Percentiles rank a stretch among this genome's conserved stretches.
Conservation (phyloP, 2,888 invertebrate genomes). For the Junonia oenone region DNA sequence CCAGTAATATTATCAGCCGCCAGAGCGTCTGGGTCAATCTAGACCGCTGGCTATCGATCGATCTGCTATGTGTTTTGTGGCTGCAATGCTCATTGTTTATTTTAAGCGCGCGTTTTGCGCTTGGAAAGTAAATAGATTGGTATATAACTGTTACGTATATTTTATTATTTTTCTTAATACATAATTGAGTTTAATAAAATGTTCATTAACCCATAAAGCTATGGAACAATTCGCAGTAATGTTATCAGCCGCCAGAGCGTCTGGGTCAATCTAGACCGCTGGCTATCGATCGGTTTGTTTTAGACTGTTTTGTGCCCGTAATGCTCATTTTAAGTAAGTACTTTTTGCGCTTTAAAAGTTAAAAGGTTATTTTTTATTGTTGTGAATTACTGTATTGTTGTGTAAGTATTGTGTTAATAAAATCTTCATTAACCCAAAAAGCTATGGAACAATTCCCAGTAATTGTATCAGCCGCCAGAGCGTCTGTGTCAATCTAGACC, state of each 20-base stretch:
- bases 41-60: slow-evolving; percentile 10
- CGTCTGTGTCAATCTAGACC: slow-evolving; percentile 12
- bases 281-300: slow-evolving; percentile 4
- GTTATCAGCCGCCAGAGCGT: slow-evolving; percentile 11
- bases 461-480: slow-evolving; percentile 7
- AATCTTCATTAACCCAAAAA: neutral
- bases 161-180: too few species aligned
- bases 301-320: neutral
- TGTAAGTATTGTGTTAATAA: too few species aligned
- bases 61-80: neutral
- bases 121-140: neutral
- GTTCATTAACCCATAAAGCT: neutral
- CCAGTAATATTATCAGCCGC: slow-evolving; percentile 4
- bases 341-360: neutral
- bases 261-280: slow-evolving; percentile 9
- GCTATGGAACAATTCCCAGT: neutral
- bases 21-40: slow-evolving; percentile 12
- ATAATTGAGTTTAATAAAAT: too few species aligned
- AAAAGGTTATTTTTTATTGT: neutral
- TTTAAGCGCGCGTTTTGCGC: neutral
- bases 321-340: neutral
- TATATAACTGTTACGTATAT: too few species aligned
- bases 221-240: neutral
- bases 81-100: neutral
- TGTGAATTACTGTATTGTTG: neutral